A percentile compares a stretch with the other conserved stretches of the same genome.
Conservation (phyloP, 2,888 invertebrate genomes). For the Aromia moschata region DNA sequence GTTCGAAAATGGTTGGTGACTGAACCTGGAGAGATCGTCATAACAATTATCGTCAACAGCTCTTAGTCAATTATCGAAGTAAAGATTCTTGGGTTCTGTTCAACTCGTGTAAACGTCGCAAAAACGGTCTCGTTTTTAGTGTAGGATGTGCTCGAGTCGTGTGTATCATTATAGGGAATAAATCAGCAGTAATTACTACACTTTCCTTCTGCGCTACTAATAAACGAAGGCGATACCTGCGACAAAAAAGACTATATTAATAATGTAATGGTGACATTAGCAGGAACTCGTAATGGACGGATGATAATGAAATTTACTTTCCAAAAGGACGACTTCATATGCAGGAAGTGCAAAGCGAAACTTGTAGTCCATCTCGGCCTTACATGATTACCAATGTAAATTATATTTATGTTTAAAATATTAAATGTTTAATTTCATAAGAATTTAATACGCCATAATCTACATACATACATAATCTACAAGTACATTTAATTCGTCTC, state of each 20-base stretch:
- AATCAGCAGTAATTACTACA: slow-evolving; percentile 26
- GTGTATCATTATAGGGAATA: slow-evolving; percentile 24
- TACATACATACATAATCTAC: no score
- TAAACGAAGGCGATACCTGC: slow-evolving; percentile 14
- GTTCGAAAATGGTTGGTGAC: no score
- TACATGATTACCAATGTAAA: no score
- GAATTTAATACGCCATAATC: no score
- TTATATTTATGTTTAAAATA: no score
- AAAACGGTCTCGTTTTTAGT: slow-evolving; percentile 9
- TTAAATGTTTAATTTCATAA: no score
- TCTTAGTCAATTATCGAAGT: no score
- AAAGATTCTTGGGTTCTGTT: neutral
- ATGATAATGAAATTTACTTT: slow-evolving; percentile 4
- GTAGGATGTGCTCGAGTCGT: slow-evolving; percentile 4
- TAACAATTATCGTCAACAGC: no score
- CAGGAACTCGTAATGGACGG: neutral
- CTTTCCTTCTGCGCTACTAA: slow-evolving; percentile 13
- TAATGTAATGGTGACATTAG: neutral
- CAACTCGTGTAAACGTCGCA: neutral
- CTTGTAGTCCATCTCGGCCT: no score
- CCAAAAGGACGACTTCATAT: neutral
- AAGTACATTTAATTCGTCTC: no score
- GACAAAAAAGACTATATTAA: slow-evolving; percentile 8
- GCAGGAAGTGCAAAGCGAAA: no score
- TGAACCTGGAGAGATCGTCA: no score